Percentiles rank a stretch among this genome's conserved stretches.
phyloP scores from a whole-genome alignment of 1,140 invertebrate species.

The Nymphalis io region DNA sequence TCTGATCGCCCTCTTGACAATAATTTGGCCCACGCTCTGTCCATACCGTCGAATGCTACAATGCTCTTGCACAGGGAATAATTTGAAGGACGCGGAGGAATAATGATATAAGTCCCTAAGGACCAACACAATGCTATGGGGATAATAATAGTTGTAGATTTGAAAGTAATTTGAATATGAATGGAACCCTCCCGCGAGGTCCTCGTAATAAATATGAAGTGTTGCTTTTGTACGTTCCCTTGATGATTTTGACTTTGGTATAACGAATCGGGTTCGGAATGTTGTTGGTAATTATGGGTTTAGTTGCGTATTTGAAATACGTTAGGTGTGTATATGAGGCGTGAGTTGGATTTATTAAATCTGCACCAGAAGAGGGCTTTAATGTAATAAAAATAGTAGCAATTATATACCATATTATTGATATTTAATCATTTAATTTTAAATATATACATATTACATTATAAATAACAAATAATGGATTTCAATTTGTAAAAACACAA shows the following conservation, averaged over 20 bases:
- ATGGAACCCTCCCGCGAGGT: slow-evolving; percentile 74
- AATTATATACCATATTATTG: neutral
- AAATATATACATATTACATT: no score
- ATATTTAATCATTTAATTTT: neutral
- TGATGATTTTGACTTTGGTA: slow-evolving; percentile 72
- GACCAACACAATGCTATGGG: slow-evolving; percentile 70
- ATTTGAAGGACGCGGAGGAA: slow-evolving; percentile 70
- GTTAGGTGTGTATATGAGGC: slow-evolving; percentile 39
- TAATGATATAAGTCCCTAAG: slow-evolving; percentile 77
- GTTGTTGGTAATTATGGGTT: slow-evolving; percentile 65
- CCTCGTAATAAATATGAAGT: slow-evolving; percentile 78
- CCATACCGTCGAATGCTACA: slow-evolving; percentile 35
- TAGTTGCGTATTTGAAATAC: slow-evolving; percentile 39
- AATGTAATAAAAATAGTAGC: neutral
- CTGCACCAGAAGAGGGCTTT: neutral
- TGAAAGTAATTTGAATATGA: slow-evolving; percentile 79
- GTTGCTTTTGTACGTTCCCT: slow-evolving; percentile 69
- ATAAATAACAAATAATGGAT: no score
- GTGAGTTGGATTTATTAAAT: slow-evolving; percentile 30
- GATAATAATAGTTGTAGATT: slow-evolving; percentile 80
- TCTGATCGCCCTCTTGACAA: slow-evolving; percentile 69
- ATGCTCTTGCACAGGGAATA: slow-evolving; percentile 41
- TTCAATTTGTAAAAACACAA: no score
- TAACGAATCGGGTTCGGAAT: slow-evolving; percentile 67
- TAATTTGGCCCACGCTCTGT: slow-evolving; percentile 63